phyloP scores from a whole-genome alignment of 2,888 invertebrate genomes.

The Hedychridium roseum region DNA sequence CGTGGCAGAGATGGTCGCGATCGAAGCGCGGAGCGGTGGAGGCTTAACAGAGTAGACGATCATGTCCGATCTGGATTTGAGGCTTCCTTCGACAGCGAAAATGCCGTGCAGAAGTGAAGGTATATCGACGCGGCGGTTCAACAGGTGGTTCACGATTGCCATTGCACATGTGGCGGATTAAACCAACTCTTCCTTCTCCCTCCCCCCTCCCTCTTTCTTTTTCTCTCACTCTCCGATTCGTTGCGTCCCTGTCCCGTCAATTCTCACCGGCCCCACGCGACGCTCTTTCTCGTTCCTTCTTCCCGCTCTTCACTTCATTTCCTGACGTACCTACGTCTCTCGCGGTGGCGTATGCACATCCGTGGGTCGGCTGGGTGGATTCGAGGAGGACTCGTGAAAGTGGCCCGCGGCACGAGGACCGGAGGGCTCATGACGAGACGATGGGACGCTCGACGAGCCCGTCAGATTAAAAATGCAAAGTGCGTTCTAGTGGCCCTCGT shows the following conservation, averaged over 20 bases:
- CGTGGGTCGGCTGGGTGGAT: no score
- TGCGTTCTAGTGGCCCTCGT: constrained; percentile 36
- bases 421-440: constrained; percentile 14
- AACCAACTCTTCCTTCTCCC: constrained; percentile 28
- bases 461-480: constrained; percentile 39
- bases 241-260: not conserved
- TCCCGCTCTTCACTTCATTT: constrained; percentile 20
- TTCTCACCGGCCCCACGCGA: constrained; percentile 1
- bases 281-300: constrained; percentile 9
- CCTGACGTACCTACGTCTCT: not conserved
- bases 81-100: constrained; percentile 20
- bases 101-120: constrained; percentile 21
- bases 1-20: no score
- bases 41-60: constrained; percentile 24
- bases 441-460: constrained; percentile 29
- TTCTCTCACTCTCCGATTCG: not conserved
- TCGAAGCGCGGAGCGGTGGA: constrained; percentile 10
- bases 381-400: no score
- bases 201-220: constrained; percentile 11
- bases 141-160: constrained; percentile 54
- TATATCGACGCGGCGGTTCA: constrained; percentile 45
- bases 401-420: constrained; percentile 11
- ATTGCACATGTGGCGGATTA: constrained; percentile 52
- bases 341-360: not conserved
- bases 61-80: constrained; percentile 30